Conservation (phyloP, 2,888 invertebrate genomes). For the Temnothorax ravouxi region DNA sequence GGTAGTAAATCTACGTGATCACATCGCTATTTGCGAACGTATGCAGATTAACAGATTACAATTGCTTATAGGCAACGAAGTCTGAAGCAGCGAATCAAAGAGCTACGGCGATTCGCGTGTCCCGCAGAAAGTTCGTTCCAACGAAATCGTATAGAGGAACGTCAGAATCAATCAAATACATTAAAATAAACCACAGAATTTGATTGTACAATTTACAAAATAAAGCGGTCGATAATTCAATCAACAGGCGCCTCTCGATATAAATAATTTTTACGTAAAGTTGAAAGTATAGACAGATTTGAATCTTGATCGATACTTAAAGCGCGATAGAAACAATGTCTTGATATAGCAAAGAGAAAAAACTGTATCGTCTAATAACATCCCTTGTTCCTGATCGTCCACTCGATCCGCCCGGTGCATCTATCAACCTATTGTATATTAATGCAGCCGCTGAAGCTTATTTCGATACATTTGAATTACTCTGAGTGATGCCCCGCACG, state of each 20-base stretch:
- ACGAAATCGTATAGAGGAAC: background rate
- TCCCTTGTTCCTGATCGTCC: background rate
- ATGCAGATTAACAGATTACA: constrained; percentile 14
- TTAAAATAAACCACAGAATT: background rate
- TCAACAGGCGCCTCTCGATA: too few relatives aligned
- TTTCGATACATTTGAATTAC: constrained; percentile 17
- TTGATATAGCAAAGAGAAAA: background rate
- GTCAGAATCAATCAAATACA: background rate
- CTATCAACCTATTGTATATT: constrained; percentile 10
- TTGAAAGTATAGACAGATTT: background rate
- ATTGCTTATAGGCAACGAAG: constrained; percentile 22
- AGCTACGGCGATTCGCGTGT: background rate
- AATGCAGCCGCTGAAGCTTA: background rate
- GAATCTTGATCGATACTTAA: background rate
- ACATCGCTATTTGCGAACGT: constrained; percentile 15
- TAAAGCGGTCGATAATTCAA: background rate
- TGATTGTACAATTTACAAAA: background rate
- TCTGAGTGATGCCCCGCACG: background rate
- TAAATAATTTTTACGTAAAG: background rate
- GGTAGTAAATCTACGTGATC: background rate
- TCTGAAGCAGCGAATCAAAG: background rate
- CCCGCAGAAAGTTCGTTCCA: background rate
- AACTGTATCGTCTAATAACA: background rate
- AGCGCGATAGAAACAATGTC: background rate
- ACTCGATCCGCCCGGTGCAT: background rate